Conservation (phyloP, 2,888 invertebrate genomes). For the Polydesmus complanatus region DNA sequence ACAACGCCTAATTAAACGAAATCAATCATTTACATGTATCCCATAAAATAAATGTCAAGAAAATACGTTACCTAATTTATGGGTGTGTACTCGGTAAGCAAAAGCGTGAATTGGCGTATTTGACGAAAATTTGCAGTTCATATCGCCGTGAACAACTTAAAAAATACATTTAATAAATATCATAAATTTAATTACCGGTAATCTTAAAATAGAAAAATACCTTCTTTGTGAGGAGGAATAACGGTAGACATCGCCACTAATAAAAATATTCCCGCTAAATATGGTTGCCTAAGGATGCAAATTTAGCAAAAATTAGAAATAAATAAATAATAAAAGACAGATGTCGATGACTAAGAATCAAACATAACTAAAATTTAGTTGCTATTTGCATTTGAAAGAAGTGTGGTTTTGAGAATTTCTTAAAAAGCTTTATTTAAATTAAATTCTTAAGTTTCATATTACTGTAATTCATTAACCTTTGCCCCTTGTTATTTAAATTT, state of each 20-base stretch:
- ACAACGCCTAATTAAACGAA: conserved; percentile 24
- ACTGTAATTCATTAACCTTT: no score
- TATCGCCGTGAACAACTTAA: conserved; percentile 36
- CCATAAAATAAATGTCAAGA: conserved; percentile 18
- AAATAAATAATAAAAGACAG: no score
- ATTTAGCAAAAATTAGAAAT: no score
- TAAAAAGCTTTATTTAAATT: no score
- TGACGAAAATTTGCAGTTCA: conserved; percentile 35
- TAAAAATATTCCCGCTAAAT: conserved; percentile 33
- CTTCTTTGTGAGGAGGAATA: conserved; percentile 30
- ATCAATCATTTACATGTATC: background rate
- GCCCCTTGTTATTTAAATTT: no score
- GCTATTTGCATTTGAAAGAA: no score
- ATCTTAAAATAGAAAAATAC: conserved; percentile 20
- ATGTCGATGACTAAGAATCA: no score
- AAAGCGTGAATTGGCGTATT: conserved; percentile 36
- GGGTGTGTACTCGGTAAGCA: conserved; percentile 43
- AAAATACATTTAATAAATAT: conserved; percentile 18
- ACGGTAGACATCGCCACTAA: conserved; percentile 26
- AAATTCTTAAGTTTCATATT: no score
- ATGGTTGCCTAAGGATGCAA: conserved; percentile 24
- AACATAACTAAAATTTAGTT: no score
- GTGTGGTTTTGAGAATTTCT: no score
- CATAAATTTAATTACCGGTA: background rate
- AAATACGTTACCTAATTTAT: conserved; percentile 32